Base-by-base conservation (phyloP, 2,888 invertebrate species). In the Rutpela maculata region DNA sequence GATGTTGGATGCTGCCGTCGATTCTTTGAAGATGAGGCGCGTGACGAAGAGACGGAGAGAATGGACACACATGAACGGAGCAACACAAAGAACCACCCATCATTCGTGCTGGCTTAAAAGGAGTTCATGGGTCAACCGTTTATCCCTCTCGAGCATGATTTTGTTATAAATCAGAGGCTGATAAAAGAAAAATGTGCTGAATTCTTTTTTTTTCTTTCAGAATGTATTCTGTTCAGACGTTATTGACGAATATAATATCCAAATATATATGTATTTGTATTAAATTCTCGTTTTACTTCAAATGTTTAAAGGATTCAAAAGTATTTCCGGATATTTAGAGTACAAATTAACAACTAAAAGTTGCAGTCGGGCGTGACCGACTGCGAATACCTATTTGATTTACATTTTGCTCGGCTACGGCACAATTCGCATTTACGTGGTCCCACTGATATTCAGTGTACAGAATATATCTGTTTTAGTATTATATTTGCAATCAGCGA, bases 1-100 rank as follows among this genome's bases (percentile, higher is more conserved):
- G 74, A 31, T 79, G 72, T 79, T 76, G 74, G 74, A 31, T 74
- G 76, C 71, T 79, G 81, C 78, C 77, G 78, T 76, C 78, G 81
- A 83, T 82, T 78, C 82, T 83, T 82, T 78, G 75, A 89, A 86
- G 87, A 89, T 62, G 56, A 71, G 65, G 59, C 35, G 56, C 72
- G 89, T 86, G 87, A 89, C 55, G 56, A 65, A 66, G 63, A 22
- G 56, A 59, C 17, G 65, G 74, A 73, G 35, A 67, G 55, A 15
- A n/a, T 18, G 18, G 31, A 22, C 63, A 62, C 72, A 72, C 72
- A 63, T 72, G 63, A 72, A 50, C 31, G 55, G 63, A 62, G 18
- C 63, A 26, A 15, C 72, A 72, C 55, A 72, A 72, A 72, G 72
- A 55, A 56, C 55, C 26, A n/a, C 50, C 22, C 38, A 70, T 60